phyloP scores from a whole-genome alignment of 2,113 vertebrate species.

The Eudyptes chrysolophus region DNA sequence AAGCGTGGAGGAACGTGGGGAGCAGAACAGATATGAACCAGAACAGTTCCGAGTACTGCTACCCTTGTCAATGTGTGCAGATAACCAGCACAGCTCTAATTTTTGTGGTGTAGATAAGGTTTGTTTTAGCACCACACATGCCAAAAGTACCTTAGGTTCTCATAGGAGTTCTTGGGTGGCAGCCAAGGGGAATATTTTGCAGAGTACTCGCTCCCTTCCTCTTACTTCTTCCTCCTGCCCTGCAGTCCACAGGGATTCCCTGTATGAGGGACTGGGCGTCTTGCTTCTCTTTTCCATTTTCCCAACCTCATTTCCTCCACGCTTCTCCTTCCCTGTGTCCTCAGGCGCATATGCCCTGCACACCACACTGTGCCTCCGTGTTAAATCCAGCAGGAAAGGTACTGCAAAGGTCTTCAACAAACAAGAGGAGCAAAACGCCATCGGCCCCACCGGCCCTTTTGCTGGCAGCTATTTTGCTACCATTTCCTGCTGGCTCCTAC shows the following conservation, averaged over 20 bases:
- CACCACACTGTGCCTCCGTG: not conserved
- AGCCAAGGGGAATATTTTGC: not conserved
- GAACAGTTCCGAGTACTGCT: not conserved
- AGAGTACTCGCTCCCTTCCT: not conserved
- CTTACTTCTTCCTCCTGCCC: not conserved
- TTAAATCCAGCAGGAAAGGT: not conserved
- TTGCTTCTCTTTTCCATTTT: not conserved
- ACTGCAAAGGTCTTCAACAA: not conserved
- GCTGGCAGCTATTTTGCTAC: not conserved
- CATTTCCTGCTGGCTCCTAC: not conserved
- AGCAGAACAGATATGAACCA: not conserved
- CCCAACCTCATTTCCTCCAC: not conserved
- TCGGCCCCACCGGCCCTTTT: not conserved
- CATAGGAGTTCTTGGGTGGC: not conserved
- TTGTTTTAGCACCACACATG: not conserved
- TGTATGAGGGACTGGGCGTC: not conserved
- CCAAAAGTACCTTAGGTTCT: not conserved
- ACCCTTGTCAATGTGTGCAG: not conserved
- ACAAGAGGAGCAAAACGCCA: not conserved
- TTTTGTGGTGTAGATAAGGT: not conserved
- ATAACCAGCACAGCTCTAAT: not conserved
- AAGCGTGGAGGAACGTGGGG: not conserved
- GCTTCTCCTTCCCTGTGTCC: not conserved
- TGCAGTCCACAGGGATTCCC: not conserved
- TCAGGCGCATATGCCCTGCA: accelerated